phyloP scores from a whole-genome alignment of 1,140 invertebrate species.

The Druon quercuslanigerum region DNA sequence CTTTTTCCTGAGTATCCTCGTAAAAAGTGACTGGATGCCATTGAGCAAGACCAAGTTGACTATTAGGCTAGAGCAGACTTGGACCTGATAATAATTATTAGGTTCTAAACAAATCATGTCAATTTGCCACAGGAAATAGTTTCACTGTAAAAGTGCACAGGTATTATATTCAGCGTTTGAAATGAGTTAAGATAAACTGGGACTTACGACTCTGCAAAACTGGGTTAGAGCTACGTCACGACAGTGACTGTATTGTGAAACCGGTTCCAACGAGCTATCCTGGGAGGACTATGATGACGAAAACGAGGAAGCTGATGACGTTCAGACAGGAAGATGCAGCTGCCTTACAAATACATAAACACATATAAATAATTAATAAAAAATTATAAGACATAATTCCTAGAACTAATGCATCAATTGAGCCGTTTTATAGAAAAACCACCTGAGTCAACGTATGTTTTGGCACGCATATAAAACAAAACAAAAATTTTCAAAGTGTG shows the following conservation, averaged over 20 bases:
- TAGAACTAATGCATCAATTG: too few relatives aligned
- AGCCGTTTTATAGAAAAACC: too few relatives aligned
- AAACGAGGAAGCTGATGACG: conserved; percentile 9
- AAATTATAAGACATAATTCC: neutral
- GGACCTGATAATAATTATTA: too few relatives aligned
- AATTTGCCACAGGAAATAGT: too few relatives aligned
- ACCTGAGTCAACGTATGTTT: too few relatives aligned
- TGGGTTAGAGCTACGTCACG: neutral
- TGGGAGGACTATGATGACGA: conserved; percentile 2
- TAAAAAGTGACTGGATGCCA: too few relatives aligned
- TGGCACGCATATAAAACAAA: too few relatives aligned
- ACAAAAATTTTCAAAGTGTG: too few relatives aligned
- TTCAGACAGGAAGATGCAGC: neutral
- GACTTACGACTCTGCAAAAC: conserved; percentile 1
- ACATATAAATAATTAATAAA: neutral
- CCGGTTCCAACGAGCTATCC: neutral
- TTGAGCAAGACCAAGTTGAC: too few relatives aligned
- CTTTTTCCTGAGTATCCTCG: too few relatives aligned
- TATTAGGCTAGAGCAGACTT: too few relatives aligned
- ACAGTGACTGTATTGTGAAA: conserved; percentile 4
- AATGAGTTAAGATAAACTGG: neutral
- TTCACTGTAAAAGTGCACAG: neutral
- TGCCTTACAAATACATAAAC: neutral
- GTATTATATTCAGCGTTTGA: neutral
- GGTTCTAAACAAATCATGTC: too few relatives aligned